A percentile compares a stretch with the other conserved stretches of the same genome.
Conservation (phyloP, 92 coral and sea anemone genomes). For the Palythoa grandis region DNA sequence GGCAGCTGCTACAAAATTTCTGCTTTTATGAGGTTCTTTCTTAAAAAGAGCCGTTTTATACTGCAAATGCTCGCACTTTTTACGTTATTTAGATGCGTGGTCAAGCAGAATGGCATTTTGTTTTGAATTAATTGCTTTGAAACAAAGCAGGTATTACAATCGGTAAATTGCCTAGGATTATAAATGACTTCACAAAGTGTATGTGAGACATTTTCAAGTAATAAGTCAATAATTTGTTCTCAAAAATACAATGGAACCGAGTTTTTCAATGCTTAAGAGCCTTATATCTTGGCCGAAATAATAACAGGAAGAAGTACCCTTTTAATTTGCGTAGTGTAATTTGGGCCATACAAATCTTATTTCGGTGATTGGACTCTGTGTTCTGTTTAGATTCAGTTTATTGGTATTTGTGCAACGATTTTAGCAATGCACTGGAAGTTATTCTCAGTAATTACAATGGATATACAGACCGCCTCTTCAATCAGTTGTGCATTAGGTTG, state of each 20-base stretch:
- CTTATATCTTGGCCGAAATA: neutral
- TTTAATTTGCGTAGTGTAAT: neutral
- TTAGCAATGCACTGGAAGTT: neutral
- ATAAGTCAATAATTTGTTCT: neutral
- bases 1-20: neutral
- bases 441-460: neutral
- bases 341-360: neutral
- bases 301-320: neutral
- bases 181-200: conserved; percentile 9
- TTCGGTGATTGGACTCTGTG: neutral
- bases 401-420: conserved; percentile 5
- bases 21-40: neutral
- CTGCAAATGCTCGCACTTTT: neutral
- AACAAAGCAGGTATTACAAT: neutral
- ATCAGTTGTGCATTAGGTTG: neutral
- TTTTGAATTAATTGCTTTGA: neutral
- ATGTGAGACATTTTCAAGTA: neutral
- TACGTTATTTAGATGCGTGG: neutral
- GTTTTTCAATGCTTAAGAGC: neutral
- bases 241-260: neutral
- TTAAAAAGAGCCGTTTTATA: neutral
- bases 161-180: neutral
- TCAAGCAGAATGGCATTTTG: conserved; percentile 7
- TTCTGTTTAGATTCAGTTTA: conserved; percentile 6
- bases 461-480: neutral